Percentiles rank a stretch among this genome's conserved stretches.
phyloP scores from a whole-genome alignment of 64 coral and sea anemone genomes.

The Montipora efflorescens region DNA sequence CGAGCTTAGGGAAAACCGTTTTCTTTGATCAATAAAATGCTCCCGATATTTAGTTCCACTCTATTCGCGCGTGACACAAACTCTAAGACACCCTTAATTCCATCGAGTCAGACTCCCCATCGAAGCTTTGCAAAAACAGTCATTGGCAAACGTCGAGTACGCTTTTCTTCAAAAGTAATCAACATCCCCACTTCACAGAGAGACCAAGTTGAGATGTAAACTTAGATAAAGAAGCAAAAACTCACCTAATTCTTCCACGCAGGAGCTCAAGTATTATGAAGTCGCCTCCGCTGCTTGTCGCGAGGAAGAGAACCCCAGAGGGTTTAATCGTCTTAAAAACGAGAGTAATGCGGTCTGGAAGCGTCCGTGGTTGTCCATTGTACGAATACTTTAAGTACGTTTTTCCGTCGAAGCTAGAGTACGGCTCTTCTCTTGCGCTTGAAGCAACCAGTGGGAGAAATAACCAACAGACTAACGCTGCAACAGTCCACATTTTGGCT shows the following conservation, averaged over 20 bases:
- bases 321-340: constrained; percentile 87
- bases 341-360: constrained; percentile 65
- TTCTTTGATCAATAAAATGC: background rate
- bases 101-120: constrained; percentile 13
- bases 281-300: constrained; percentile 70
- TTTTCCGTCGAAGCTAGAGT: constrained; percentile 74
- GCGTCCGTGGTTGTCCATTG: constrained; percentile 2
- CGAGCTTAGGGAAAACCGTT: background rate
- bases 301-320: constrained; percentile 83
- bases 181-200: constrained; percentile 49
- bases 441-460: constrained; percentile 16
- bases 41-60: background rate
- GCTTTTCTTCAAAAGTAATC: constrained; percentile 35
- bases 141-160: background rate
- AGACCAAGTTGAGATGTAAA: constrained; percentile 57
- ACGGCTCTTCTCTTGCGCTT: background rate
- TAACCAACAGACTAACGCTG: constrained; percentile 10
- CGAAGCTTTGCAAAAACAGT: constrained; percentile 25
- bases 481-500: constrained; percentile 24
- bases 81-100: background rate
- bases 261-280: constrained; percentile 92
- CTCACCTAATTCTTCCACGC: constrained; percentile 93
- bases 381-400: constrained; percentile 80
- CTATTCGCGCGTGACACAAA: background rate
- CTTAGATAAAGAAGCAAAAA: constrained; percentile 55